These are phyloP conservation scores for Muschampia plurimacula DNA, from an alignment of 2,888 invertebrate genomes.

Conservation along the genomic window DNA sequence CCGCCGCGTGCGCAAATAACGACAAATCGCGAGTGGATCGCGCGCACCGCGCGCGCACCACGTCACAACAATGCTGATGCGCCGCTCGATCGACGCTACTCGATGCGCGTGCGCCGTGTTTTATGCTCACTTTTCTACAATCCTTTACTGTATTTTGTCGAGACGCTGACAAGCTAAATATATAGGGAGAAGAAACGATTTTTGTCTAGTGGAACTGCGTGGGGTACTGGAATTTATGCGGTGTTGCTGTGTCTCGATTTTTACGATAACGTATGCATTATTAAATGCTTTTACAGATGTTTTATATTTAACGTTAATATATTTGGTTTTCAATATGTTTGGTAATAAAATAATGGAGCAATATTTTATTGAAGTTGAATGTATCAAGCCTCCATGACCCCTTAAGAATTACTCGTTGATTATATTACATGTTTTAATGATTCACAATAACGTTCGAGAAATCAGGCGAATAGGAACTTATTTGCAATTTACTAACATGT, in stretches of 20 bases:
- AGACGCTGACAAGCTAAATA: constrained; percentile 73
- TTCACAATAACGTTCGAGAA: constrained; percentile 19
- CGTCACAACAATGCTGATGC: constrained; percentile 56
- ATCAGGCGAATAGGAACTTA: constrained; percentile 29
- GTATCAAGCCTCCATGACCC: background rate
- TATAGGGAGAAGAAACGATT: constrained; percentile 76
- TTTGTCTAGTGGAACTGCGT: constrained; percentile 81
- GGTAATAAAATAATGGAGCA: background rate
- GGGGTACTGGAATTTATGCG: constrained; percentile 58
- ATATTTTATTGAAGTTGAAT: background rate
- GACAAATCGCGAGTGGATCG: constrained; percentile 78
- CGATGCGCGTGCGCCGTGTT: constrained; percentile 73
- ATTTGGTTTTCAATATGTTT: background rate
- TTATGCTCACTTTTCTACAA: constrained; percentile 78
- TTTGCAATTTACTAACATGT: constrained; percentile 36
- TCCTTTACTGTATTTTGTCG: constrained; percentile 73
- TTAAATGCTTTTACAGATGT: constrained; percentile 31
- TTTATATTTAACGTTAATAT: constrained; percentile 9
- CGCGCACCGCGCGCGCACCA: constrained; percentile 43
- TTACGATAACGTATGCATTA: constrained; percentile 24
- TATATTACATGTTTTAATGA: constrained; percentile 21
- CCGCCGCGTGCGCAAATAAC: constrained; percentile 71
- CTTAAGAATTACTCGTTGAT: constrained; percentile 11
- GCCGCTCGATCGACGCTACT: constrained; percentile 66
- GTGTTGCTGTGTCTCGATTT: constrained; percentile 24